Conservation (phyloP, 2,888 invertebrate genomes). For the Galeruca laticollis region DNA sequence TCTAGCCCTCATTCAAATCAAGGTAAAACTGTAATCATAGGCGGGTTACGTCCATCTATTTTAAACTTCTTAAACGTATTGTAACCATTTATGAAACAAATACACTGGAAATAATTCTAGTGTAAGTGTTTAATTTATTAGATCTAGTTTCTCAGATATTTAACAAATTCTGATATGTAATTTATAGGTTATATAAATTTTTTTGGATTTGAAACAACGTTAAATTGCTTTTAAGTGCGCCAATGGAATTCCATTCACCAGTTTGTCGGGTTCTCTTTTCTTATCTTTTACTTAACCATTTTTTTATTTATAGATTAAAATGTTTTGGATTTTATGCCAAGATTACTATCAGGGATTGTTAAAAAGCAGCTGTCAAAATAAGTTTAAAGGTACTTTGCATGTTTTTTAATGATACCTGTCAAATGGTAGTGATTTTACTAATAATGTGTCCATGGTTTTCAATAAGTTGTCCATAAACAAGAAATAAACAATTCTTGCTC, state of each 20-base stretch:
- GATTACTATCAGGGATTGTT: slow-evolving; percentile 42
- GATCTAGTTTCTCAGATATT: too few species aligned
- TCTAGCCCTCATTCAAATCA: slow-evolving; percentile 56
- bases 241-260: slow-evolving; percentile 29
- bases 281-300: slow-evolving; percentile 33
- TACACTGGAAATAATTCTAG: too few species aligned
- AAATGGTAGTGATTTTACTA: background rate
- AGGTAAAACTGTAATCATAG: slow-evolving; percentile 53
- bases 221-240: slow-evolving; percentile 1
- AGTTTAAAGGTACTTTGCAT: slow-evolving; percentile 32
- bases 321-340: slow-evolving; percentile 46
- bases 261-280: slow-evolving; percentile 28
- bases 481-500: too few species aligned
- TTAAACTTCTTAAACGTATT: too few species aligned
- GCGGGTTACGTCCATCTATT: slow-evolving; percentile 13
- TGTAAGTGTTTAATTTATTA: too few species aligned
- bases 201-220: background rate
- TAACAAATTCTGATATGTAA: too few species aligned
- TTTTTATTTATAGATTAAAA: slow-evolving; percentile 44
- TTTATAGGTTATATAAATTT: background rate
- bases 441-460: too few species aligned
- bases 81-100: too few species aligned
- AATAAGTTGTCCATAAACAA: too few species aligned
- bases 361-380: slow-evolving; percentile 46
- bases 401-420: background rate